These are phyloP conservation scores for Copsychus sechellarum DNA, from an alignment of 2,113 vertebrate genomes.

Conservation along the genomic window DNA sequence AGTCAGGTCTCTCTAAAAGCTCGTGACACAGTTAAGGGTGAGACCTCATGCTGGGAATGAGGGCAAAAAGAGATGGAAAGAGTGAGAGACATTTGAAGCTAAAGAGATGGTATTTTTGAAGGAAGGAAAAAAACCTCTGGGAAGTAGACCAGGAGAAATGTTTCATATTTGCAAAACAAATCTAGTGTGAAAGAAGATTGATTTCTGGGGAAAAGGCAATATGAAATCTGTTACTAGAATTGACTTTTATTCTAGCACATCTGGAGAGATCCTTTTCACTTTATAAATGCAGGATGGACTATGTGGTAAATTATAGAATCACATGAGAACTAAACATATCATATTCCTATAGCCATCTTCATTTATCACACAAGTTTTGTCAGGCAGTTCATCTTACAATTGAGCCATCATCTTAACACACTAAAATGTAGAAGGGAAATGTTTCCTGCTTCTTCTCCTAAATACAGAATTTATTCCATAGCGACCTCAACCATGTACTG, in stretches of 20 bases:
- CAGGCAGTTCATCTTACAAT: not conserved
- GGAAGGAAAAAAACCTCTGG: not conserved
- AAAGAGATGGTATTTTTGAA: not conserved
- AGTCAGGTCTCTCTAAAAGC: not conserved
- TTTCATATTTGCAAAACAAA: not conserved
- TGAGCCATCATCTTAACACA: not conserved
- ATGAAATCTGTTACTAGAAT: constrained; percentile 14
- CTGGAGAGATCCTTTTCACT: not conserved
- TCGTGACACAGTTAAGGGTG: not conserved
- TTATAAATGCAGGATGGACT: not conserved
- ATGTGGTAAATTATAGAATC: not conserved
- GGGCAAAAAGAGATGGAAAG: not conserved
- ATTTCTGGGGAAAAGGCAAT: constrained; percentile 5
- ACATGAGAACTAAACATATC: not conserved
- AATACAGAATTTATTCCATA: not conserved
- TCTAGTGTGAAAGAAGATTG: constrained; percentile 33
- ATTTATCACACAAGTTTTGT: not conserved
- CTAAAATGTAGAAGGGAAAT: not conserved
- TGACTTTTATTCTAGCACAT: not conserved
- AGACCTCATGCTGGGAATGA: not conserved
- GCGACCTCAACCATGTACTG: not conserved
- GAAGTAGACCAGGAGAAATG: not conserved
- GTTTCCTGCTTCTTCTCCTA: not conserved
- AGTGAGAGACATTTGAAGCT: not conserved
- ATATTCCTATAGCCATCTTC: not conserved